A percentile compares a stretch with the other conserved stretches of the same genome.
Conservation (phyloP, 1,140 invertebrate genomes). For the Drosophila subobscura region DNA sequence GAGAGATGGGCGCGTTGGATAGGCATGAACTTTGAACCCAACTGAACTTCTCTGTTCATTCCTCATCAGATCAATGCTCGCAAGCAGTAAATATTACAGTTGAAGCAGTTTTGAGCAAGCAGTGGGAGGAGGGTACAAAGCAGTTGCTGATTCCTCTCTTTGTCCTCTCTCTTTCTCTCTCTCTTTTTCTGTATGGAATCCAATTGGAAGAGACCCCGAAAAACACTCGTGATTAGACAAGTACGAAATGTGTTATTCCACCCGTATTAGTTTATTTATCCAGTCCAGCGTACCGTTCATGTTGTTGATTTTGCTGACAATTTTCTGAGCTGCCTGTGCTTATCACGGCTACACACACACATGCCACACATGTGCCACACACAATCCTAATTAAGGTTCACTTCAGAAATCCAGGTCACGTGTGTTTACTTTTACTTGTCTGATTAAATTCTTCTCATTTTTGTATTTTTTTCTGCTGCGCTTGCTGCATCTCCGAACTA, state of each 20-base stretch:
- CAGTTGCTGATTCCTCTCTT: slow-evolving; percentile 50
- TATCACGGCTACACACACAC: slow-evolving; percentile 44
- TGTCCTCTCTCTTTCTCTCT: slow-evolving; percentile 11
- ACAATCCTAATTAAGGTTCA: slow-evolving; percentile 41
- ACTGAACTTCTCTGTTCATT: slow-evolving; percentile 7
- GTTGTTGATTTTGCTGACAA: slow-evolving; percentile 34
- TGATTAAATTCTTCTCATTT: slow-evolving; percentile 44
- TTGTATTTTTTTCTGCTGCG: slow-evolving; percentile 20
- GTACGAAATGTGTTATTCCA: slow-evolving; percentile 37
- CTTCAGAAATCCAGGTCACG: slow-evolving; percentile 63
- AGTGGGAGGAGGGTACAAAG: slow-evolving; percentile 11
- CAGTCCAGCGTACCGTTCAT: slow-evolving; percentile 18
- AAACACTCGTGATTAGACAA: slow-evolving; percentile 44
- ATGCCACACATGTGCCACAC: slow-evolving; percentile 14
- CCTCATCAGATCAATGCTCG: slow-evolving; percentile 14
- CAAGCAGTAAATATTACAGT: slow-evolving; percentile 64
- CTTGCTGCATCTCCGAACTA: slow-evolving; percentile 28
- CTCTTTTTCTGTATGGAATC: background rate
- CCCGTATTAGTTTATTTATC: slow-evolving; percentile 50
- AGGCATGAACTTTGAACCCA: slow-evolving; percentile 74
- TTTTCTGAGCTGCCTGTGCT: slow-evolving; percentile 26
- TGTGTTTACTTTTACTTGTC: slow-evolving; percentile 63
- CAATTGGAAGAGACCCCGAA: slow-evolving; percentile 22
- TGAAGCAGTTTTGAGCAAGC: slow-evolving; percentile 40
- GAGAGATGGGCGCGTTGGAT: slow-evolving; percentile 60